These are phyloP conservation scores for Hedya salicella DNA, from an alignment of 2,888 invertebrate species.

Conservation along the genomic window DNA sequence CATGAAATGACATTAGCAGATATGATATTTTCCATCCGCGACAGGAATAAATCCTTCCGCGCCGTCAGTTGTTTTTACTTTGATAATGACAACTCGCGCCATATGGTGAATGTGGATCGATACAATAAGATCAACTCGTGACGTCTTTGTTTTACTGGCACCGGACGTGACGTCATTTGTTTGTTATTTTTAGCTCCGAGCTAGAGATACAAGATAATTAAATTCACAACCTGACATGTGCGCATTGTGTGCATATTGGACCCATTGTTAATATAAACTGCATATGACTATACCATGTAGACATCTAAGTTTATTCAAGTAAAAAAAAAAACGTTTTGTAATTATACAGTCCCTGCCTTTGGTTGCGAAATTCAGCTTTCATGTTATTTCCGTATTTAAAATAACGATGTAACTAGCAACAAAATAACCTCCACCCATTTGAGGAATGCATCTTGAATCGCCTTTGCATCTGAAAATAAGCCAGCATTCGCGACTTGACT, in stretches of 20 bases:
- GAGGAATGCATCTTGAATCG: constrained; percentile 40
- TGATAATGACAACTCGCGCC: constrained; percentile 47
- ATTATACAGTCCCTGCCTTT: constrained; percentile 4
- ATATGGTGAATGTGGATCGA: constrained; percentile 36
- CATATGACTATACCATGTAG: background rate
- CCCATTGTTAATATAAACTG: constrained; percentile 20
- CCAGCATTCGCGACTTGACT: constrained; percentile 43
- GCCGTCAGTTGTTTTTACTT: constrained; percentile 49
- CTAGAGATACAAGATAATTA: constrained; percentile 40
- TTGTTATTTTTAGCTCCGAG: constrained; percentile 42
- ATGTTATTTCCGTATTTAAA: constrained; percentile 39
- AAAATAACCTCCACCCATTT: constrained; percentile 18
- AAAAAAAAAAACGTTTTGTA: constrained; percentile 12
- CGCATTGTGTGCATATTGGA: constrained; percentile 41
- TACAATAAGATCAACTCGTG: constrained; percentile 49
- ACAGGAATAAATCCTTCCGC: constrained; percentile 59
- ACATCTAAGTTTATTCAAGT: constrained; percentile 8
- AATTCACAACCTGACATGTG: constrained; percentile 35
- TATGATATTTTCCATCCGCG: constrained; percentile 47
- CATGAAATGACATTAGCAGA: constrained; percentile 29
- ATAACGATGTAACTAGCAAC: constrained; percentile 15
- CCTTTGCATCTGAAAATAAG: constrained; percentile 40
- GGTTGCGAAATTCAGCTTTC: constrained; percentile 1
- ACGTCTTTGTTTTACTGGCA: constrained; percentile 58
- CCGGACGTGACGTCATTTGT: constrained; percentile 57